phyloP scores from a whole-genome alignment of 1,140 invertebrate species.

The Conopomorpha cramerella region DNA sequence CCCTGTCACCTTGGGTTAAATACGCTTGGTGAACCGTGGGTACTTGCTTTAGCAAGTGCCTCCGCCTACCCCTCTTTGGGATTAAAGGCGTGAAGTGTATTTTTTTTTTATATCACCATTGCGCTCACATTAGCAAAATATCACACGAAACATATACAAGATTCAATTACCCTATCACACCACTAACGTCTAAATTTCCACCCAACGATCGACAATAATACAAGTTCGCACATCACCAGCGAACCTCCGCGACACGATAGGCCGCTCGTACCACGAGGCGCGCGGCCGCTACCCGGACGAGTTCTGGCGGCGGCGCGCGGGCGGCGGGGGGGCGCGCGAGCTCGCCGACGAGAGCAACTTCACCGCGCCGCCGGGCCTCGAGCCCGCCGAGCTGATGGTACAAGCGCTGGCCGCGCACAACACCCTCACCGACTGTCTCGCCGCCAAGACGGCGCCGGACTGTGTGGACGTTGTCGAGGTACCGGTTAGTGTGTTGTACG shows the following conservation, averaged over 20 bases:
- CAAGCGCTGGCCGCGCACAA: conserved; percentile 49
- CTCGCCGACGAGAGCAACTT: conserved; percentile 69
- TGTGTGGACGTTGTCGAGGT: conserved; percentile 26
- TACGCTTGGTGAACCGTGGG: no score
- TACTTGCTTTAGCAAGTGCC: no score
- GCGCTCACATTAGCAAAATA: conserved; percentile 99
- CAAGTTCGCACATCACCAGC: no score
- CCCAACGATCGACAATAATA: no score
- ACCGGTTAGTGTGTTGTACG: conserved; percentile 19
- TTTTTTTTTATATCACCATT: no score
- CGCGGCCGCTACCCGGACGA: conserved; percentile 73
- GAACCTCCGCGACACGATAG: conserved; percentile 73
- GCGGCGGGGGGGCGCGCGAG: conserved; percentile 69
- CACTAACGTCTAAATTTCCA: neutral
- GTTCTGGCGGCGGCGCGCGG: conserved; percentile 73
- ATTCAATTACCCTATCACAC: conserved; percentile 36
- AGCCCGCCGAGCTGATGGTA: conserved; percentile 49
- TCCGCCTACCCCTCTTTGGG: no score
- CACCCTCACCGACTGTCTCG: conserved; percentile 39
- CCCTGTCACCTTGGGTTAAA: no score
- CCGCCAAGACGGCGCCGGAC: conserved; percentile 19
- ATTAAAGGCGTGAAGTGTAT: no score
- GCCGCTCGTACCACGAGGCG: conserved; percentile 72
- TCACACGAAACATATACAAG: conserved; percentile 96
- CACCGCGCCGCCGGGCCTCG: conserved; percentile 37